phyloP scores from a whole-genome alignment of 2,113 vertebrate genomes.

The Aix galericulata region DNA sequence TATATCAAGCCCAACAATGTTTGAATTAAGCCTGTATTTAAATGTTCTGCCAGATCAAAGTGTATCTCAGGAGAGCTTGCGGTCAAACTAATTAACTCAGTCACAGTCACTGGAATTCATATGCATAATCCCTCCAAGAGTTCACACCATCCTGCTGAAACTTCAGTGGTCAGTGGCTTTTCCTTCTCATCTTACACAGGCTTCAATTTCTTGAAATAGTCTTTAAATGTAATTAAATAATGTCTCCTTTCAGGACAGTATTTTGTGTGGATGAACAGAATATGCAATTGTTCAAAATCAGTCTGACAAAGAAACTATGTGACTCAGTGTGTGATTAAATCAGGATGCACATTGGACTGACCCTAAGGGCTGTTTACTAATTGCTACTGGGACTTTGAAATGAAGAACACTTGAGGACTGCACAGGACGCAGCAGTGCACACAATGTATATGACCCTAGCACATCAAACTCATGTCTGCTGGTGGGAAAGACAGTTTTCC shows the following conservation, averaged over 20 bases:
- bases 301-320: not conserved
- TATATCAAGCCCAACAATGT: not conserved
- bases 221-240: not conserved
- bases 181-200: not conserved
- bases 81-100: not conserved
- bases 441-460: not conserved
- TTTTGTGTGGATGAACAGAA: not conserved
- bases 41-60: not conserved
- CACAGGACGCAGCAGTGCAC: not conserved
- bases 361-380: not conserved
- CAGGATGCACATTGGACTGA: not conserved
- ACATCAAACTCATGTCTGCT: not conserved
- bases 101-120: not conserved
- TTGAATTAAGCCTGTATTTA: not conserved
- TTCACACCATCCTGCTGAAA: not conserved
- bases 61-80: not conserved
- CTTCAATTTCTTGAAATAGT: not conserved
- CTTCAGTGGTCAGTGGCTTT: not conserved
- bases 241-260: not conserved
- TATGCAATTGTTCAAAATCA: not conserved
- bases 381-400: not conserved
- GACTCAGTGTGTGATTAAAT: not conserved
- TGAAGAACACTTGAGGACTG: not conserved
- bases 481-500: not conserved
- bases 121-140: not conserved